These are phyloP conservation scores for Thamnophis elegans DNA, from an alignment of 2,797 vertebrate genomes.

Conservation along the genomic window DNA sequence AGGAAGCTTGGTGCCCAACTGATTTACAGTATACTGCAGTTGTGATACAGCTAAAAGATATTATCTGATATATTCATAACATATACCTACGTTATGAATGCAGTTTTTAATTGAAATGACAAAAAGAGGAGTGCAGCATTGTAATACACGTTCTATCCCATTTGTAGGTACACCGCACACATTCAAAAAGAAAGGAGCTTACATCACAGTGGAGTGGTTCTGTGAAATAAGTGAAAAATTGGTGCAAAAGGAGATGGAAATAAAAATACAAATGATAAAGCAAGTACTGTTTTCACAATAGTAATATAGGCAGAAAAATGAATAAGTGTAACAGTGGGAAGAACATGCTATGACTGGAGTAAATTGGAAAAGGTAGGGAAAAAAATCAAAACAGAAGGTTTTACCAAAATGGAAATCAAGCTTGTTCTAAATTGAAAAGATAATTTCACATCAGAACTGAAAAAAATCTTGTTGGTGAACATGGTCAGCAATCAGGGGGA, in stretches of 20 bases:
- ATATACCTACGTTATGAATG: background rate
- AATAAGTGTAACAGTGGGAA: background rate
- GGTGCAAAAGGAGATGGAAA: background rate
- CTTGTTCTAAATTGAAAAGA: background rate
- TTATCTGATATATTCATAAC: background rate
- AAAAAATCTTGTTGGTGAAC: background rate
- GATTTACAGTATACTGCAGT: background rate
- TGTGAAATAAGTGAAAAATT: background rate
- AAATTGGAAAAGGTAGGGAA: background rate
- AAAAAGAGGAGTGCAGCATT: background rate
- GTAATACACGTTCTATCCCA: background rate
- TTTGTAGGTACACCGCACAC: background rate
- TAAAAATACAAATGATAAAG: background rate
- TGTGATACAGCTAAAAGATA: background rate
- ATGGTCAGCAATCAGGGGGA: background rate
- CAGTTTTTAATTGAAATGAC: background rate
- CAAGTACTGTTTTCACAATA: background rate
- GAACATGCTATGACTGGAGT: background rate
- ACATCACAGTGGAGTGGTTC: background rate
- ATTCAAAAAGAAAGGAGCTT: background rate
- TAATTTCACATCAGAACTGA: background rate
- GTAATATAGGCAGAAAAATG: background rate
- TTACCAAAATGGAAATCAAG: background rate
- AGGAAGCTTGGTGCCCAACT: too few relatives aligned
- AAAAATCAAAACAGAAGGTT: background rate